A percentile compares a stretch with the other conserved stretches of the same genome.
phyloP scores from a whole-genome alignment of 2,797 vertebrate genomes.

The Falco concolor region DNA sequence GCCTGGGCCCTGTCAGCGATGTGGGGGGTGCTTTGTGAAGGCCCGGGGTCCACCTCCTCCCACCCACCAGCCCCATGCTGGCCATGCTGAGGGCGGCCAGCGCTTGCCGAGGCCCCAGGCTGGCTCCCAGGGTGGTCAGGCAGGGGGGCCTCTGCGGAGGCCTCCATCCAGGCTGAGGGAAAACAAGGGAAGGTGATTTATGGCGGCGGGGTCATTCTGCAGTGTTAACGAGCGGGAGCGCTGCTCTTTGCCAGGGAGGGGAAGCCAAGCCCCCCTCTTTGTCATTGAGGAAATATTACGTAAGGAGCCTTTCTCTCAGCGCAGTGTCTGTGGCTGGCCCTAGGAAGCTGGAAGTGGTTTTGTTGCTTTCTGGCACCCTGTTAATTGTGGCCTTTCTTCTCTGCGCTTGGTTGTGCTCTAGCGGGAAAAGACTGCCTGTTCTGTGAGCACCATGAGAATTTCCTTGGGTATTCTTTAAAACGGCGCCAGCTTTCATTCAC shows the following conservation, averaged over 20 bases:
- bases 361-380: conserved; percentile 60
- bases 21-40: accelerated
- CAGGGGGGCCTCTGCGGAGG: too few relatives aligned
- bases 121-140: neutral
- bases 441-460: conserved; percentile 33
- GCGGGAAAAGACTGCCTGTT: conserved; percentile 55
- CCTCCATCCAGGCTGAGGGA: neutral
- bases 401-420: neutral
- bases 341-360: conserved; percentile 56
- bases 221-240: neutral
- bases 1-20: neutral
- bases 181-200: neutral
- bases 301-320: conserved; percentile 30
- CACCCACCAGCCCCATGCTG: neutral
- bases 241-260: neutral
- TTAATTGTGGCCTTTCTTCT: conserved; percentile 64
- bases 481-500: conserved; percentile 30
- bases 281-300: neutral
- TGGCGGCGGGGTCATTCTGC: neutral
- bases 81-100: neutral
- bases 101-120: neutral
- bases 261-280: conserved; percentile 6
- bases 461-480: conserved; percentile 7
- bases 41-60: neutral
- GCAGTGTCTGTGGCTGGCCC: conserved; percentile 8